Base-by-base conservation (phyloP, 1,140 invertebrate species). In the Lordiphosa mommai region DNA sequence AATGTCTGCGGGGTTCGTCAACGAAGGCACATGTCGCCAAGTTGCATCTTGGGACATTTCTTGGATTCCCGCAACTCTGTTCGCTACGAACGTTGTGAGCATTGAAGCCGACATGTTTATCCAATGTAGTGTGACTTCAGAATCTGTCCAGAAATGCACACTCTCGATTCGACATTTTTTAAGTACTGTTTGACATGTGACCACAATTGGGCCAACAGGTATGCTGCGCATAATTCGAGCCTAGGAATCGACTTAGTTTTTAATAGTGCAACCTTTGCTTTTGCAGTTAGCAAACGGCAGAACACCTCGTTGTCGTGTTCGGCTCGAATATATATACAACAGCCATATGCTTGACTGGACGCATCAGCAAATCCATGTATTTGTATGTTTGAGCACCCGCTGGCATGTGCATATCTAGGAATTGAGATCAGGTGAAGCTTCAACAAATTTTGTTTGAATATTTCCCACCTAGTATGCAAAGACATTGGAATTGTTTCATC, bases 21-120 rank as follows among this genome's bases (percentile, higher is more conserved):
- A n/a, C n/a, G n/a, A n/a, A n/a, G n/a, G n/a, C n/a, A n/a, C n/a
- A n/a, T n/a, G n/a, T n/a, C n/a, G n/a, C n/a, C n/a, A n/a, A n/a
- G n/a, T n/a, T n/a, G n/a, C n/a, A n/a, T n/a, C n/a, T n/a, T n/a
- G n/a, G n/a, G n/a, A n/a, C n/a, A 3, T 34, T 9, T 85, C 65
- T 37, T 80, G 52, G 17, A 90, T 89, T 27, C 88, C 70, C 0
- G 51, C 23, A 0, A 90, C 69, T 32, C 89, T 32, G 60, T 90
- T 88, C 0, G 74, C 46, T 0, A 89, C 67, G 14, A 72, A 87
- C 2, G 72, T 47, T 40, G 80, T 60, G 14, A 86, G 46, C 4
- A 51, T 14, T 33, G 55, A 37, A 2, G 71, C 49, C 9, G 47
- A 29, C 1, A 61, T 44, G 27, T 76, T 66, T 1, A 89, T 40